phyloP scores from a whole-genome alignment of 2,888 invertebrate species.

The Calliopum simillimum region DNA sequence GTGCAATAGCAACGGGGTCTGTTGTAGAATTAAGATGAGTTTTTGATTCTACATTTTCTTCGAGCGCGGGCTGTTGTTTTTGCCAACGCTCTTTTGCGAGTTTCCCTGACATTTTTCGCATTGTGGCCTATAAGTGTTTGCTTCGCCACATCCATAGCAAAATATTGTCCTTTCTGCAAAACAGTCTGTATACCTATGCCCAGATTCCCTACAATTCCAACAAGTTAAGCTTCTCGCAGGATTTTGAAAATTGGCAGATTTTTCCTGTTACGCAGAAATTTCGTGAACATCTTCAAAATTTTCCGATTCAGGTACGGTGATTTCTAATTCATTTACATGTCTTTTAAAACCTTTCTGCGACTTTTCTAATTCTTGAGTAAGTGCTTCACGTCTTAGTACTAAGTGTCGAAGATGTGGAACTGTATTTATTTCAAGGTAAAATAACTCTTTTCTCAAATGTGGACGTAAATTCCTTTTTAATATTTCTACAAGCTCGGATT shows the following conservation, averaged over 20 bases:
- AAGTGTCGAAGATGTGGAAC: constrained; percentile 17
- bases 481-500: constrained; percentile 28
- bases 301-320: too few species aligned
- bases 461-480: constrained; percentile 26
- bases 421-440: constrained; percentile 17
- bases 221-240: constrained; percentile 9
- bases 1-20: not conserved
- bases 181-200: constrained; percentile 34
- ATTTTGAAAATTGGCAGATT: constrained; percentile 16
- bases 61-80: constrained; percentile 25
- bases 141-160: constrained; percentile 35
- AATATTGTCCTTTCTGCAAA: constrained; percentile 27
- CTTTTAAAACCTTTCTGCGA: not conserved
- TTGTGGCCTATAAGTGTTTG: constrained; percentile 26
- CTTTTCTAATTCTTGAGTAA: constrained; percentile 10
- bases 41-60: constrained; percentile 4
- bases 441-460: constrained; percentile 20
- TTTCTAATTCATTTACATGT: constrained; percentile 11
- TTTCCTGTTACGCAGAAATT: too few species aligned
- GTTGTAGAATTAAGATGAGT: not conserved
- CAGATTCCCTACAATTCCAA: constrained; percentile 33
- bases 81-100: constrained; percentile 14
- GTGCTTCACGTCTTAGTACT: constrained; percentile 15
- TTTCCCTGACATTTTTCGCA: constrained; percentile 32
- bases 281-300: not conserved